phyloP scores from a whole-genome alignment of 2,113 vertebrate genomes.

The Steatornis caripensis region DNA sequence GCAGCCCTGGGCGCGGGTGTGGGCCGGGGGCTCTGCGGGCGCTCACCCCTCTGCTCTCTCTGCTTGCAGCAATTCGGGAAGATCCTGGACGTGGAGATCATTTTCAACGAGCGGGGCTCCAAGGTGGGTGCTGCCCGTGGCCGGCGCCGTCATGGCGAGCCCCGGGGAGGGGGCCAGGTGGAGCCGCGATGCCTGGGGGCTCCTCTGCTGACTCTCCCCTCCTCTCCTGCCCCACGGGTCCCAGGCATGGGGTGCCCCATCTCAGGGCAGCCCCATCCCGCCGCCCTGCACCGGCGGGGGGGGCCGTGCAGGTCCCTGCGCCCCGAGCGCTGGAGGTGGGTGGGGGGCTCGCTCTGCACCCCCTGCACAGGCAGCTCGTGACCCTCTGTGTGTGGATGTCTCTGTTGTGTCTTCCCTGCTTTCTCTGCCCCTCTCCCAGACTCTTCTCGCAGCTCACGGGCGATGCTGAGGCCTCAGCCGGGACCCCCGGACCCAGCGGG shows the following conservation, averaged over 20 bases:
- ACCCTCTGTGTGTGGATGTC: constrained; percentile 25
- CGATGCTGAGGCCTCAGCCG: not conserved
- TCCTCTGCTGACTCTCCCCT: constrained; percentile 56
- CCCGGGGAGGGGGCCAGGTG: not conserved
- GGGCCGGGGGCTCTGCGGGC: not conserved
- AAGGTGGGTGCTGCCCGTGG: constrained; percentile 85
- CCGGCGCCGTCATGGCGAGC: not conserved
- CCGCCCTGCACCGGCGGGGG: fast-evolving
- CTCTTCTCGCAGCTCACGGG: not conserved
- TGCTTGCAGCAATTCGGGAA: constrained; percentile 92
- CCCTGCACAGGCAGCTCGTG: not conserved
- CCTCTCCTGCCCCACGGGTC: not conserved
- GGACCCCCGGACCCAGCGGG: not conserved
- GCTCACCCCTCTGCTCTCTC: constrained; percentile 38
- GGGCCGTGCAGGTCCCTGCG: fast-evolving
- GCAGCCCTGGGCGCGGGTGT: not conserved
- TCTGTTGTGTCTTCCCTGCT: constrained; percentile 33
- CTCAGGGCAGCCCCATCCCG: not conserved
- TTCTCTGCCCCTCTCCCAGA: constrained; percentile 47
- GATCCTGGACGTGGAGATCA: constrained; percentile 97
- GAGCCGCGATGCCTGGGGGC: constrained; percentile 21
- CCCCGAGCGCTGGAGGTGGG: not conserved
- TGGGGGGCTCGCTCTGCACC: not conserved
- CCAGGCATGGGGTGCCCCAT: not conserved
- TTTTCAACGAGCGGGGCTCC: constrained; percentile 97